Evolutionary conservation across 92 coral and sea anemone genomes (phyloP), one percentile per base, ranked within the genome.

Genomic region (Pocillopora meandrina): DNA sequence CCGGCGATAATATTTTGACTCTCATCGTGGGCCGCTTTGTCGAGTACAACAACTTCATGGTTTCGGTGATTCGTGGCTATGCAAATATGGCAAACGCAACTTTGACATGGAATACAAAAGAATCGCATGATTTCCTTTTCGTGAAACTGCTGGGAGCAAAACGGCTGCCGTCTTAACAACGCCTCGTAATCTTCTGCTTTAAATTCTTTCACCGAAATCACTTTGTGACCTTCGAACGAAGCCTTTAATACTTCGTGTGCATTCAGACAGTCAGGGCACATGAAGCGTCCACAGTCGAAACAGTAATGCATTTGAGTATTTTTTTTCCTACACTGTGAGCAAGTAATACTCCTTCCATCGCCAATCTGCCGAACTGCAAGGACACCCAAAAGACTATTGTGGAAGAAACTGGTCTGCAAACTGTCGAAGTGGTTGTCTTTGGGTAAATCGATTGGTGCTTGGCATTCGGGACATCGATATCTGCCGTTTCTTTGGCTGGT

Each of bases 161-260:
- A 42, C 49, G 49, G 49, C 7, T 42, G 49, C 49, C 49, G 49
- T 42, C 49, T 42, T 42, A 42, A 42, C 49, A 42, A 42, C 49
- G 7, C 3, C 7, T 42, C 49, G 7, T 42, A 42, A 42, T 42
- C 49, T 42, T 42, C 49, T 42, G 49, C 49, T 42, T 42, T 26
- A 63, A 78, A 78, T 52, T 78, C 61, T 20, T 64, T 65, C 21
- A 78, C 82, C 26, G 82, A 60, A 1, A 61, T 65, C 47, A 78
- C 82, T 10, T 47, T 78, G 82, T 78, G 82, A 5, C 72, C 82
- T 42, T 64, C 61, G 61, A 78, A 78, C 60, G 72, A 68, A 10
- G 61, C 14, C 7, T 36, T 64, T 7, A 88, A 56, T 19, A 71
- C 31, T 21, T 83, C 81, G 78, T 88, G 91, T 9, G 91, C 83